A percentile compares a stretch with the other conserved stretches of the same genome.
Evolutionary conservation across 2,797 vertebrate species (phyloP).

Genomic region (Spinibarbus caldwelli): DNA sequence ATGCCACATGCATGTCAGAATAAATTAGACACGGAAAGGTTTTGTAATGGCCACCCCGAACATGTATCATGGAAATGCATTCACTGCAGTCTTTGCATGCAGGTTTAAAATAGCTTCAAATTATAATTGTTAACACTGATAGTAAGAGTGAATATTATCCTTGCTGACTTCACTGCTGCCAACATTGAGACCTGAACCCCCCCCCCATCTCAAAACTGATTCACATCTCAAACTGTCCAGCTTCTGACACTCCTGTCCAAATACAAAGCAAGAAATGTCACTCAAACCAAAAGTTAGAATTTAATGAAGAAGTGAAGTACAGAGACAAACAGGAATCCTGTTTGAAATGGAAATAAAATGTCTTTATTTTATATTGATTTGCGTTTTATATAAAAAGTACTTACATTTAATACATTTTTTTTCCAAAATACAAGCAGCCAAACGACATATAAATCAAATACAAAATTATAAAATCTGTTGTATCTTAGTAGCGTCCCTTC

Average conservation of each 20-base stretch:
- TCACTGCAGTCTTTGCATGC: background rate
- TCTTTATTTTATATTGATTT: conserved; percentile 86
- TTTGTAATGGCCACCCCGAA: background rate
- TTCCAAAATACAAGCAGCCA: conserved; percentile 85
- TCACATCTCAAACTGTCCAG: background rate
- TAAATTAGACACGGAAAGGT: conserved; percentile 25
- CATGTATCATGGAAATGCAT: background rate
- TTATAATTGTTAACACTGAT: background rate
- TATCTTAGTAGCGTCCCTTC: conserved; percentile 75
- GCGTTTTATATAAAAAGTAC: conserved; percentile 86
- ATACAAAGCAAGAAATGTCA: background rate
- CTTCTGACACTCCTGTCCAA: background rate
- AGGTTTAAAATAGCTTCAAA: background rate
- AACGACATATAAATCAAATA: conserved; percentile 89
- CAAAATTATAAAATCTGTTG: conserved; percentile 88
- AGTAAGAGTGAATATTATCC: background rate
- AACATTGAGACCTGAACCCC: background rate
- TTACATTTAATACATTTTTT: conserved; percentile 88
- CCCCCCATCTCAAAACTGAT: too few species aligned
- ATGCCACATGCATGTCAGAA: conserved; percentile 23
- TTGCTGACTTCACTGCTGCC: background rate
- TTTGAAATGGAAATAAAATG: conserved; percentile 80
- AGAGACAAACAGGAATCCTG: background rate
- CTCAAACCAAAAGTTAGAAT: conserved; percentile 6
- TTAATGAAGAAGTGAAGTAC: background rate